These are phyloP conservation scores for Radopholus similis DNA, from an alignment of 1,140 invertebrate species.

Conservation along the genomic window DNA sequence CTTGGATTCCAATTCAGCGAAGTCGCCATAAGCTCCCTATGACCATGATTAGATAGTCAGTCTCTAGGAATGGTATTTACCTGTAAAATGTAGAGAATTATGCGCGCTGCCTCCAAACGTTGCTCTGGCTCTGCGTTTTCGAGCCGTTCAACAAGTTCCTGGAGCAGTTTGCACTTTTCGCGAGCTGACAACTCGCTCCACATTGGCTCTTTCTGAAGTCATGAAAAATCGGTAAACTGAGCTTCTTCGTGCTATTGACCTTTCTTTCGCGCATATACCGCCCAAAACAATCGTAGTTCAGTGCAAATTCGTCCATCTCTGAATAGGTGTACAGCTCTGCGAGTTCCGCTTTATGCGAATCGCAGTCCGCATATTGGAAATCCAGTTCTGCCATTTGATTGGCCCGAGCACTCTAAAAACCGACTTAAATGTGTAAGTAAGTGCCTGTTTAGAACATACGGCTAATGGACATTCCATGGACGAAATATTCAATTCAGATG, in stretches of 20 bases:
- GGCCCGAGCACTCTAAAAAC: conserved; percentile 11
- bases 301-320: conserved; percentile 53
- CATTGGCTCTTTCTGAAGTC: conserved; percentile 3
- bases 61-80: conserved; percentile 14
- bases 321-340: conserved; percentile 59
- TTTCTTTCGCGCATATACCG: conserved; percentile 43
- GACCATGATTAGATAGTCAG: conserved; percentile 12
- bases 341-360: conserved; percentile 41
- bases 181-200: conserved; percentile 19
- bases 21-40: conserved; percentile 54
- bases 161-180: conserved; percentile 26
- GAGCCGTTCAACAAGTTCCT: conserved; percentile 40
- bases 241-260: conserved; percentile 6
- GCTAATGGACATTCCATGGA: background rate
- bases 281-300: conserved; percentile 38
- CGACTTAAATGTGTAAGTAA: background rate
- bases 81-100: conserved; percentile 55
- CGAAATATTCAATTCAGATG: conserved; percentile 15
- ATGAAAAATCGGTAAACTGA: background rate
- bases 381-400: conserved; percentile 48
- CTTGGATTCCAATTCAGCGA: conserved; percentile 34
- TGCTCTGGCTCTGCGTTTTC: conserved; percentile 42
- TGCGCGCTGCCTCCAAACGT: conserved; percentile 44
- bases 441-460: conserved; percentile 4
- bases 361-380: conserved; percentile 52